Base-by-base conservation (phyloP, 2,797 vertebrate genomes). In the Pseudocheirus occidentalis region DNA sequence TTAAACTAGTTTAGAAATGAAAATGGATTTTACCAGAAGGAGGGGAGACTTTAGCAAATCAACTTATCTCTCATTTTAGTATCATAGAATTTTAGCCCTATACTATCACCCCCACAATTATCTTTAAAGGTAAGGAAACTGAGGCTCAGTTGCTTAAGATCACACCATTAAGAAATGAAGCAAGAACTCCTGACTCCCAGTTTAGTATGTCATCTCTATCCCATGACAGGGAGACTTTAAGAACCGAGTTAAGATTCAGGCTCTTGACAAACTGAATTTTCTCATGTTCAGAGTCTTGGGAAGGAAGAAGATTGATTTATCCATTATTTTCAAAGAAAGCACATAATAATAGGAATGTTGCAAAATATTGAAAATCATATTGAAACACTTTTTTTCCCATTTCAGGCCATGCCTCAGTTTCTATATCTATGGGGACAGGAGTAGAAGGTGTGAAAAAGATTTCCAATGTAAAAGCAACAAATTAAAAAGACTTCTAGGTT, bases 391-490 rank as follows among this genome's bases (percentile, higher is more conserved):
- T 81, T 87, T 46, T 24, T 18, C 6, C 14, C 73, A 2, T 10
- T 87, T 27, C 40, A 87, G 73, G 9, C 9, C 73, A 46, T 46
- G 40, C 73, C 40, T 73, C n/a, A 46, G n/a, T 18, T 40, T 40
- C 40, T 46, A 11, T 46, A 27, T 46, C 73, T 87, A 27, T 27
- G 73, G 9, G 21, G 21, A 46, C 6, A 11, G 21, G 9, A 24
- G 31, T 4, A 14, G 73, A 21, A 2, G 40, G 3, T 73, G 52
- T 94, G 7, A 81, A 90, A 21, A 90, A 56, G 6, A 91, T 90
- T n/a, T 57, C 94, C 54, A 91, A 53, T 29, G 21, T 95, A 57
- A 95, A 96, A 40, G 59, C 0, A 58, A 6, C 40, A 13, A 58
- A 90, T 94, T 55, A 81, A 93, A 87, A 87, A 87, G 18, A 50